Evolutionary conservation across 2,113 vertebrate genomes (phyloP), one percentile per base, ranked within the genome.

Genomic region (Tapirus terrestris): DNA sequence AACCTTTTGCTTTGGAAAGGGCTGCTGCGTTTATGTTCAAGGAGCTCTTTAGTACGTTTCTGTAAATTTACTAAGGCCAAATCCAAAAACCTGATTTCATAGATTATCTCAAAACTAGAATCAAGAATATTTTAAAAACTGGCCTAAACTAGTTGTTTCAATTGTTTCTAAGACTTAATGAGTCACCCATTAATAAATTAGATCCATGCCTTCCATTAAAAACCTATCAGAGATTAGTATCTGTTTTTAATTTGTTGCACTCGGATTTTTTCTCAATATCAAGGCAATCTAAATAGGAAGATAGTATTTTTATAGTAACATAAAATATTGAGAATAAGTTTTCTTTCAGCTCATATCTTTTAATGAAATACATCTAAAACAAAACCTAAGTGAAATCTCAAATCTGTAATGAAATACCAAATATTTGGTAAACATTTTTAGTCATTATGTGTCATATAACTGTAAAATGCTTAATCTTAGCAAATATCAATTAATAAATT

Each of bases 1-100:
- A 97, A 96, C 85, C 25, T 98, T 98, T 98, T 94, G 39, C 73
- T 97, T 84, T 97, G 93, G 48, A 95, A 75, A 94, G 5, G 33
- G 45, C 68, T 95, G 17, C 13, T 91, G 70, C 60, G 79, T 96
- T 77, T 58, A 84, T 60, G 20, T 96, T 83, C 73, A 81, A 51
- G 72, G 82, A 96, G 73, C 39, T 89, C 31, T 56, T 95, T 82
- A 85, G 65, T 21, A 31, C 36, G 51, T 89, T 89, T 96, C 17
- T 84, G 25, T 81, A 65, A 48, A 67, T 93, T 95, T 88, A 82
- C 25, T 63, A 85, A 91, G 58, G 16, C 81, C 13, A 84, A 31
- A 86, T 73, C 39, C 70, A 94, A 93, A 84, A 23, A 93, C 23
- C 39, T 43, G 8, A 48, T 81, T 92, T 85, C 67, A 39, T 33